Evolutionary conservation across 2,113 vertebrate species (phyloP), one percentile per base, ranked within the genome.

Genomic region (Pluvialis apricaria): DNA sequence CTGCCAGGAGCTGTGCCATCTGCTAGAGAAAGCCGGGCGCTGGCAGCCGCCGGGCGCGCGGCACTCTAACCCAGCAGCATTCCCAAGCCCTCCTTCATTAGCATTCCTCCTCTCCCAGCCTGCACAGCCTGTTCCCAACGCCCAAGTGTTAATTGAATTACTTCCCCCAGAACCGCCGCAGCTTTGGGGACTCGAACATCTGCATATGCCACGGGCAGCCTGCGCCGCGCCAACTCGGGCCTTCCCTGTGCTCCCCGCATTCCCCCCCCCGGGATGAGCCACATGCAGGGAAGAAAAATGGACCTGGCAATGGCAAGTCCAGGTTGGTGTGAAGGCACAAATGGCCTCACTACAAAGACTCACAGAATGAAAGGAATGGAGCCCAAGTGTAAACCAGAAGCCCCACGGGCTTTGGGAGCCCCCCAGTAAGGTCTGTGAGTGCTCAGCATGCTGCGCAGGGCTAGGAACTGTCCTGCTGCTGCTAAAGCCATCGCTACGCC

Each of bases 31-130:
- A 91, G 34, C 11, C 31, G 44, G 57, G 32, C 17, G 8, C 66
- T 36, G 49, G 42, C 61, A 86, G 80, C 85, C 69, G 62, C 11
- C 4, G 1, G 47, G 42, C 1, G 1, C 83, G 36, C 7, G 0
- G 82, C 82, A 7, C 60, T 73, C 49, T 4, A 58, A 69, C 24
- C 71, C 86, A n/a, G 86, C 68, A 81, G 64, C 83, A 34, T 77
- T 94, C 84, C 92, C 86, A 11, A 76, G 49, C 64, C 71, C 60
- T 85, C 52, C 52, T 90, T 70, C 93, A 34, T 72, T 61, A 88
- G 84, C 95, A 93, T 94, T 96, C 78, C 85, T 92, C 83, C 61
- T 65, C 93, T 94, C 62, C 81, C 72, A 88, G 87, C 78, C 83
- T 44, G 92, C 76, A 88, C 84, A 92, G 95, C 84, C 94, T 77